Conservation (phyloP, 2,797 vertebrate species). For the Halcyon chelicuti region DNA sequence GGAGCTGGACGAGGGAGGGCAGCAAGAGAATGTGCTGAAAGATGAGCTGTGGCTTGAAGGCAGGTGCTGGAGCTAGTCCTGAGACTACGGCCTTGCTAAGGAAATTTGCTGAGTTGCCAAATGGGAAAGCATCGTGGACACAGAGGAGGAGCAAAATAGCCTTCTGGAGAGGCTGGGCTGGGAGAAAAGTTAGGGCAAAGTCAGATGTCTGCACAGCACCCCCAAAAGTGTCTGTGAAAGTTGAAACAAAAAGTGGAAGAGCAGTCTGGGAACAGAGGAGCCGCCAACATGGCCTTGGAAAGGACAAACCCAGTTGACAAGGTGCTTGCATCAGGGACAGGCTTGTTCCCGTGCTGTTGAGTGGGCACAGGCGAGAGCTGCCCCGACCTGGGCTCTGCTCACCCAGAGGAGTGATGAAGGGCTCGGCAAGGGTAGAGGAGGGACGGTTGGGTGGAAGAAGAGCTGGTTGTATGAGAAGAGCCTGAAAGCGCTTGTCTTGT, state of each 20-base stretch:
- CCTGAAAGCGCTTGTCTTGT: slow-evolving; percentile 30
- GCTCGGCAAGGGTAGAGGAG: neutral
- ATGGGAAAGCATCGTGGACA: neutral
- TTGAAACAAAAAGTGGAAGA: rapidly evolving
- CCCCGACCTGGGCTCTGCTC: neutral
- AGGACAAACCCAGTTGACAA: neutral
- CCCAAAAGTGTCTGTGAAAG: neutral
- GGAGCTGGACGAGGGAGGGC: neutral
- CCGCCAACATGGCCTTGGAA: rapidly evolving
- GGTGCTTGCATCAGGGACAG: rapidly evolving
- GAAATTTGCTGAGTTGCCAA: neutral
- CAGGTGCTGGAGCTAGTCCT: neutral
- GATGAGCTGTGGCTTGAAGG: neutral
- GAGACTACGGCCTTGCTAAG: neutral
- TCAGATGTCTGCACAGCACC: neutral
- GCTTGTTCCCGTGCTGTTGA: rapidly evolving
- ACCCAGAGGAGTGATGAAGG: rapidly evolving
- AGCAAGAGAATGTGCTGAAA: neutral
- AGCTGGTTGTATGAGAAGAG: neutral
- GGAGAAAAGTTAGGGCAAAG: neutral
- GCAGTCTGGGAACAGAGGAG: neutral
- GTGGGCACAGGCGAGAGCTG: neutral
- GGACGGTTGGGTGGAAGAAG: neutral
- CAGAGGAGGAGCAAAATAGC: neutral
- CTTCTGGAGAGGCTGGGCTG: neutral